Conservation (phyloP, 1,140 invertebrate species). For the Lordiphosa stackelbergi region DNA sequence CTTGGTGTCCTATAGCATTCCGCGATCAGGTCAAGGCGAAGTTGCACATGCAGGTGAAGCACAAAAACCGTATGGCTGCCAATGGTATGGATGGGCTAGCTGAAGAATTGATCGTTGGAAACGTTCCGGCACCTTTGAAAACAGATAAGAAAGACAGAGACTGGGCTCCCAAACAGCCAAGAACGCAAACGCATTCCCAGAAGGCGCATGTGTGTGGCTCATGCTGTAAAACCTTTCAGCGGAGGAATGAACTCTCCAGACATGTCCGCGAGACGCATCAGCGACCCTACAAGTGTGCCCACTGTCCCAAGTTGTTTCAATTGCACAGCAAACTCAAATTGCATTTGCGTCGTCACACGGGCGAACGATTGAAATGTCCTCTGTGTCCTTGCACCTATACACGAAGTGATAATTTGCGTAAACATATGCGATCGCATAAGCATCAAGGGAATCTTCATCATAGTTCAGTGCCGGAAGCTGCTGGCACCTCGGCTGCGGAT, state of each 20-base stretch:
- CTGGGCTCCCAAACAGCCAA: background rate
- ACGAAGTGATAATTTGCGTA: constrained; percentile 1
- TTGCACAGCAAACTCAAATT: background rate
- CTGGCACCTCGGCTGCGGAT: background rate
- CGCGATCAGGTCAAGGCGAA: background rate
- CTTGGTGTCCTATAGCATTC: constrained; percentile 8
- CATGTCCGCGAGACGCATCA: background rate
- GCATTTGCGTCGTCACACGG: background rate
- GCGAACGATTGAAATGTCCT: constrained; percentile 2
- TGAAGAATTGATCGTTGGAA: background rate
- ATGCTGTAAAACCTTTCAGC: background rate
- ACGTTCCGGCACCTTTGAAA: background rate
- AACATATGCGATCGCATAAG: constrained; percentile 1
- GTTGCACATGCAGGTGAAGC: constrained; percentile 4
- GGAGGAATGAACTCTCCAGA: background rate
- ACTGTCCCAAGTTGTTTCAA: background rate
- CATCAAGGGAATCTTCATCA: background rate
- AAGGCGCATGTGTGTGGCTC: background rate
- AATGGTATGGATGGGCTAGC: background rate
- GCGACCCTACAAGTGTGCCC: background rate
- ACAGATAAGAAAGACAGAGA: background rate
- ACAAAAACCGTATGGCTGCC: background rate
- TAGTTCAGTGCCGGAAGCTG: background rate
- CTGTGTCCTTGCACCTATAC: constrained; percentile 1
- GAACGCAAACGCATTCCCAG: background rate